These are phyloP conservation scores for Mayetiola destructor DNA, from an alignment of 2,888 invertebrate species.

Conservation along the genomic window DNA sequence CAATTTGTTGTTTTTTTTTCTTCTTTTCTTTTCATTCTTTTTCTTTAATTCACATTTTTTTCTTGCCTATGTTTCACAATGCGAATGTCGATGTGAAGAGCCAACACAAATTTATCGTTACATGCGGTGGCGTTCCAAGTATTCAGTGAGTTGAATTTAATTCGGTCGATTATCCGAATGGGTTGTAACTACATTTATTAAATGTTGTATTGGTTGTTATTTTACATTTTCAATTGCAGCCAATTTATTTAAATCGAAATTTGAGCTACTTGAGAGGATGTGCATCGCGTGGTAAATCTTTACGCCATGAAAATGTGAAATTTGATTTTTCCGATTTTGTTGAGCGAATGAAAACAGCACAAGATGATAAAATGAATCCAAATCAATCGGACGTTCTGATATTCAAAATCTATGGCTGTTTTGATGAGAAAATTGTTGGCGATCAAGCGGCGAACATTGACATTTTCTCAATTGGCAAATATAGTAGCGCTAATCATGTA, in stretches of 20 bases:
- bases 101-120: conserved; percentile 8
- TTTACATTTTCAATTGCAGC: not conserved
- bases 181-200: not conserved
- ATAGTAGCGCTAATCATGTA: not conserved
- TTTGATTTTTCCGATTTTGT: not conserved
- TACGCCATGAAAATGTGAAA: not conserved
- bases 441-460: not conserved
- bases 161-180: not conserved
- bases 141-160: not conserved
- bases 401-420: not conserved
- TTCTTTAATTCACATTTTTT: not conserved
- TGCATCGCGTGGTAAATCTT: not conserved
- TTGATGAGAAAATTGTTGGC: not conserved
- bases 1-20: not conserved
- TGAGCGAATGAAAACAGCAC: not conserved
- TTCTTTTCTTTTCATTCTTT: not conserved
- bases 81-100: no score
- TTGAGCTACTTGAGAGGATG: not conserved
- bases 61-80: no score
- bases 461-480: not conserved
- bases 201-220: not conserved
- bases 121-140: not conserved
- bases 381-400: not conserved
- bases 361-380: no score
- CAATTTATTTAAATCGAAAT: not conserved